Conservation (phyloP, 2,797 vertebrate species). For the Melanogrammus aeglefinus region DNA sequence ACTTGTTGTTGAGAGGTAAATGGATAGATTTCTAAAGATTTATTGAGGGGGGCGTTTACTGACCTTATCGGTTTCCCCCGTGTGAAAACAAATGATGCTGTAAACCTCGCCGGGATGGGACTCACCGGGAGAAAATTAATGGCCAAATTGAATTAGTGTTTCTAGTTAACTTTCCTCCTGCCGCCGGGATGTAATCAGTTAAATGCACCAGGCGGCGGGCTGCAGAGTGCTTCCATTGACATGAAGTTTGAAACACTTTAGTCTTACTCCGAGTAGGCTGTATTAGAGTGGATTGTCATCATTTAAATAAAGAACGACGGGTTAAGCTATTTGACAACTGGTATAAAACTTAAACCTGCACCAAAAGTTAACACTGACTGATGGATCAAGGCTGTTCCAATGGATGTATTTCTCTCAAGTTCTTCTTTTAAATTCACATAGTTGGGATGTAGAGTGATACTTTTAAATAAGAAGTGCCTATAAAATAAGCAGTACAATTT, state of each 20-base stretch:
- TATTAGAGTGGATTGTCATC: not conserved
- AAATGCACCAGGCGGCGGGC: not conserved
- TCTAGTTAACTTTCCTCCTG: constrained; percentile 41
- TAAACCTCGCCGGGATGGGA: constrained; percentile 58
- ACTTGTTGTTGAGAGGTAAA: constrained; percentile 55
- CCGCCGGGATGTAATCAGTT: constrained; percentile 9
- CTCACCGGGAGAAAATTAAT: constrained; percentile 59
- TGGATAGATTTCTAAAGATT: constrained; percentile 74
- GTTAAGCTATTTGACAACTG: no score
- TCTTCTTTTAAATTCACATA: no score
- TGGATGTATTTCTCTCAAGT: no score
- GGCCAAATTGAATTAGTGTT: constrained; percentile 50
- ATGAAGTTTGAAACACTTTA: not conserved
- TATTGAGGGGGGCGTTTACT: constrained; percentile 76
- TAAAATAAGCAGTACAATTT: no score
- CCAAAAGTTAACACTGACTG: no score
- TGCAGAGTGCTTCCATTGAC: not conserved
- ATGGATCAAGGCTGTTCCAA: no score
- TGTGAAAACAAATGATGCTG: constrained; percentile 71
- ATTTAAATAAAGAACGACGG: no score
- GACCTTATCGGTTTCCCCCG: constrained; percentile 71
- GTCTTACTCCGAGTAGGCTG: not conserved
- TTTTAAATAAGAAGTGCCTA: no score
- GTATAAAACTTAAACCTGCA: no score
- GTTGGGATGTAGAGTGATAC: no score